These are phyloP conservation scores for Onychostruthus taczanowskii DNA, from an alignment of 2,113 vertebrate species.

Conservation along the genomic window DNA sequence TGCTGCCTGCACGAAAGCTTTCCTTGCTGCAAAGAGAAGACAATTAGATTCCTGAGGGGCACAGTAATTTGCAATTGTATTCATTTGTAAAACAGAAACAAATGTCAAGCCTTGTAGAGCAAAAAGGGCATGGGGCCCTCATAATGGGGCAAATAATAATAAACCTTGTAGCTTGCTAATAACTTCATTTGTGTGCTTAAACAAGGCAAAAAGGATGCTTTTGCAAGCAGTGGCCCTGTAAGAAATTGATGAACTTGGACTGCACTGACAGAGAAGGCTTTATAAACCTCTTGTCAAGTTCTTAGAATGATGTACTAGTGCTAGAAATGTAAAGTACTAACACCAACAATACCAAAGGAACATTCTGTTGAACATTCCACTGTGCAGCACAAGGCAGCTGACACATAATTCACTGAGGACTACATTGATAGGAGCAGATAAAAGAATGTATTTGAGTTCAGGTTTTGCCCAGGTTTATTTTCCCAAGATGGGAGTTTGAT, in stretches of 20 bases:
- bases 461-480: background rate
- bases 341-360: background rate
- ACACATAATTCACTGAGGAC: background rate
- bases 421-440: background rate
- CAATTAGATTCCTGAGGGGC: background rate
- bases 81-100: conserved; percentile 1
- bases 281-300: background rate
- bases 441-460: background rate
- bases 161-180: background rate
- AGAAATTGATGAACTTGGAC: background rate
- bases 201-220: background rate
- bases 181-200: background rate
- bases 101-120: background rate
- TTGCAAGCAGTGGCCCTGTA: background rate
- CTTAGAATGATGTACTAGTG: background rate
- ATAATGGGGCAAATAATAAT: background rate
- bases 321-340: background rate
- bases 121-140: background rate
- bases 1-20: background rate
- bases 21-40: background rate
- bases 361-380: background rate
- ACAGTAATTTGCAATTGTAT: background rate
- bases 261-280: background rate
- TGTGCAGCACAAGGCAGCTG: background rate
- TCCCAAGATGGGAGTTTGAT: background rate